Evolutionary conservation across 2,113 vertebrate genomes (phyloP).

Genomic region (Dipodomys spectabilis): DNA sequence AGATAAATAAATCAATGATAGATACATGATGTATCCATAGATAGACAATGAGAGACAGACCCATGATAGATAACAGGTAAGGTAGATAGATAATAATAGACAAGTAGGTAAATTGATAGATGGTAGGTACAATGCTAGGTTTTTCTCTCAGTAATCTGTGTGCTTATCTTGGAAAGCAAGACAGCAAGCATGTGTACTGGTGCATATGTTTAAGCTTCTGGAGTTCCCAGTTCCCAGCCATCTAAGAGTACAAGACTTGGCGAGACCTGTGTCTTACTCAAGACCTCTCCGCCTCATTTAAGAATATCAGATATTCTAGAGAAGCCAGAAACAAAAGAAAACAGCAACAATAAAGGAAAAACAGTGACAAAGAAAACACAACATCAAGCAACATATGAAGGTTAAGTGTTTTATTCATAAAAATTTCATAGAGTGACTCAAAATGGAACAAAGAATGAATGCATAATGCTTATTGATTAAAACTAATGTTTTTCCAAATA

Average conservation of each 20-base stretch:
- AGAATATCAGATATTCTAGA: neutral
- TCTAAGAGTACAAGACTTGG: neutral
- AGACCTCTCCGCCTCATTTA: neutral
- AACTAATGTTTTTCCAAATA: constrained; percentile 23
- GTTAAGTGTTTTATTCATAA: neutral
- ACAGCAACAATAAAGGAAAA: neutral
- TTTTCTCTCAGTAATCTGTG: too few species aligned
- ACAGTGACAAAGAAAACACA: neutral
- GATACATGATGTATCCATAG: neutral
- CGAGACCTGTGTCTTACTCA: neutral
- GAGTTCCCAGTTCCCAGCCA: neutral
- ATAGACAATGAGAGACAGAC: neutral
- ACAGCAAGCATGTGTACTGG: neutral
- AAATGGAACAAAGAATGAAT: neutral
- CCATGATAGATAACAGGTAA: too few species aligned
- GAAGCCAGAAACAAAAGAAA: neutral
- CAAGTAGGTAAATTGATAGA: too few species aligned
- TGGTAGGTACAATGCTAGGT: too few species aligned
- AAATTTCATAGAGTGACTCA: neutral
- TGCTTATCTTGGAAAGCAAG: neutral
- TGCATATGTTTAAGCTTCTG: neutral
- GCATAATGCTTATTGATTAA: neutral
- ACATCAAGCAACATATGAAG: neutral
- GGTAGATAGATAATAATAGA: too few species aligned
- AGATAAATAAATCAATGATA: neutral